Evolutionary conservation across 1,140 invertebrate species (phyloP).

Genomic region (Drosophila ananassae): DNA sequence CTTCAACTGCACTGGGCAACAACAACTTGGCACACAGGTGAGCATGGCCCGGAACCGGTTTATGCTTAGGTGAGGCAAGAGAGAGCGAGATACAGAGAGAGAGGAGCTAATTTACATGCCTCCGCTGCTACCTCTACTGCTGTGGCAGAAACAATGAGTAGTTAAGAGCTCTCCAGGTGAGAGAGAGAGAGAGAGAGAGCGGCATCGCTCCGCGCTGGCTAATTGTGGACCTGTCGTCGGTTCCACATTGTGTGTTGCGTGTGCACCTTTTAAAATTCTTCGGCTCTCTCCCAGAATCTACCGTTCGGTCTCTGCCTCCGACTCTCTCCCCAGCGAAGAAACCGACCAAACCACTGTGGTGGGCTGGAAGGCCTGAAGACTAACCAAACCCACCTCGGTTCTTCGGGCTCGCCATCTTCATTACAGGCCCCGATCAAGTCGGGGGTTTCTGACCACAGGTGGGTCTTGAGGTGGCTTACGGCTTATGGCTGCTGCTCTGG

Average conservation of each 20-base stretch:
- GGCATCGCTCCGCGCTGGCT: slow-evolving; percentile 39
- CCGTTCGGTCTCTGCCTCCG: background rate
- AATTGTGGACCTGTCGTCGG: slow-evolving; percentile 83
- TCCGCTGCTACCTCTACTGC: background rate
- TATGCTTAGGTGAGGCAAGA: slow-evolving; percentile 37
- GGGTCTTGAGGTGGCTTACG: slow-evolving; percentile 24
- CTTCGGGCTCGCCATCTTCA: slow-evolving; percentile 50
- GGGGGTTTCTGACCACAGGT: slow-evolving; percentile 39
- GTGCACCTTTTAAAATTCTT: slow-evolving; percentile 77
- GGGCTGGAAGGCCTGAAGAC: slow-evolving; percentile 14
- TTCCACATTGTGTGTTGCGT: slow-evolving; percentile 53
- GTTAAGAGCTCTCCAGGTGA: slow-evolving; percentile 27
- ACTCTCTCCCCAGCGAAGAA: slow-evolving; percentile 26
- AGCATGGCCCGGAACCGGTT: slow-evolving; percentile 45
- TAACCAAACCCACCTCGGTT: slow-evolving; percentile 35
- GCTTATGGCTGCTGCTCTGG: background rate
- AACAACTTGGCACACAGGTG: slow-evolving; percentile 56
- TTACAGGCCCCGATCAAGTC: slow-evolving; percentile 27
- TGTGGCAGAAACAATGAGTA: slow-evolving; percentile 52
- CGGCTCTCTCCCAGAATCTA: slow-evolving; percentile 18
- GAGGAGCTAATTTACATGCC: slow-evolving; percentile 74
- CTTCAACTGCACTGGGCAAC: slow-evolving; percentile 66
- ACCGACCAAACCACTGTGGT: slow-evolving; percentile 73
- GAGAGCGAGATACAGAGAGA: slow-evolving; percentile 38
- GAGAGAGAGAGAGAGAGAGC: background rate